Evolutionary conservation across 2,113 vertebrate species (phyloP), one percentile per base, ranked within the genome.

Genomic region (Takifugu flavidus): DNA sequence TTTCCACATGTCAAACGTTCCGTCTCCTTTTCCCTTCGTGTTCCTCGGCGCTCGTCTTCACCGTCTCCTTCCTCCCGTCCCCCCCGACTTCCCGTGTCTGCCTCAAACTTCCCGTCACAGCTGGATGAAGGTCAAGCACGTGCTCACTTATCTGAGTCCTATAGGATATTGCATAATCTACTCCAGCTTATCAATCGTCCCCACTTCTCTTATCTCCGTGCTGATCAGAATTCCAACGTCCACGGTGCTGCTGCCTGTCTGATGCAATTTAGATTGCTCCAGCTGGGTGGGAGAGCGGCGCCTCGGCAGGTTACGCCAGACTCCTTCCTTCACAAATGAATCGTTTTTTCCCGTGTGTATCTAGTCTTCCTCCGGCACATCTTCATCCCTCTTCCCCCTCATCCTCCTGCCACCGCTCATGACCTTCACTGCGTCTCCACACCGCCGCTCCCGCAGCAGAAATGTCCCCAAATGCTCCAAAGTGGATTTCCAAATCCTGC

Each of bases 261-360:
- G 80, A 83, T 86, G 78, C 63, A 81, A 81, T 81, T 82, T 81
- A 86, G 83, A 86, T 86, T 75, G 54, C 13, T 42, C 26, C 58
- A 58, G 27, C 52, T 60, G 65, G 53, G 60, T 71, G 77, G 73
- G 68, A 65, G 79, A 71, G 58, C 31, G 75, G 64, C 5, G 44
- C 56, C 73, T 81, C 78, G 75, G 78, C 72, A 74, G 75, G 68
- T 68, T 70, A 73, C 67, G 49, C 39, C 52, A 15, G 39, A 67
- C 49, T 49, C 39, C 26, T 12, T 4, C 50, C 8, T 7, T 65
- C 73, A 39, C 45, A n/a, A n/a, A n/a, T n/a, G 15, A 60, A 75
- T 70, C 71, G 8, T 7, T 27, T n/a, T 34, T 34, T 51, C 56
- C 39, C 56, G 49, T 31, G 28, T 47, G 52, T 28, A 13, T 55